These are phyloP conservation scores for Tauraco erythrolophus DNA, from an alignment of 2,113 vertebrate genomes.

Conservation along the genomic window DNA sequence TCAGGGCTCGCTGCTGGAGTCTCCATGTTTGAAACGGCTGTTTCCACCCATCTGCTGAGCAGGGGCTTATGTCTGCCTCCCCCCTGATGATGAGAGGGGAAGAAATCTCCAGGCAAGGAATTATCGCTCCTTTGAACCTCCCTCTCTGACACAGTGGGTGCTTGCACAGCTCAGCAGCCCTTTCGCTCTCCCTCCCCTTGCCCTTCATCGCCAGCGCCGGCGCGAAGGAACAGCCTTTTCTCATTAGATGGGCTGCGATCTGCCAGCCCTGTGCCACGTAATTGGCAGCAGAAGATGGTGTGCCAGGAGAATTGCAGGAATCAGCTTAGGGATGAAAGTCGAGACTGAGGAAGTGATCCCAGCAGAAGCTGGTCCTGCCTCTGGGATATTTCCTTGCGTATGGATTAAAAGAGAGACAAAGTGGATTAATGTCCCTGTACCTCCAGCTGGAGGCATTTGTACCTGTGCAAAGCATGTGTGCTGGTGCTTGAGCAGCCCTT, in stretches of 20 bases:
- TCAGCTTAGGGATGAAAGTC: background rate
- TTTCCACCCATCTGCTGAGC: background rate
- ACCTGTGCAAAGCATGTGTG: rapidly evolving
- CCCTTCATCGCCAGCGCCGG: rapidly evolving
- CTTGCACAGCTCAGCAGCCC: background rate
- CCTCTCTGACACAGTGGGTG: background rate
- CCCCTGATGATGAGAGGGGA: background rate
- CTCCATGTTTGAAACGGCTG: rapidly evolving
- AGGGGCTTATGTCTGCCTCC: rapidly evolving
- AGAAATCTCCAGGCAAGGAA: background rate
- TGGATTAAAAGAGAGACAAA: background rate
- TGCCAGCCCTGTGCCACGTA: background rate
- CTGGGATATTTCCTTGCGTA: background rate
- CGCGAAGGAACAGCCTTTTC: background rate
- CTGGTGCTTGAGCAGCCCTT: background rate
- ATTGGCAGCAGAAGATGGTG: background rate
- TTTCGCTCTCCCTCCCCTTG: background rate
- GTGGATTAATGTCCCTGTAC: background rate
- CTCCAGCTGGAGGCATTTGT: background rate
- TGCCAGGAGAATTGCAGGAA: background rate
- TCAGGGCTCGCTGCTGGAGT: background rate
- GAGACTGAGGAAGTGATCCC: background rate
- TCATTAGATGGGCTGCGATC: background rate
- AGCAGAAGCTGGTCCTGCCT: background rate
- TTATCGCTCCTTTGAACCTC: background rate